These are phyloP conservation scores for Hippocampus comes DNA, from an alignment of 2,113 vertebrate species.

Conservation along the genomic window DNA sequence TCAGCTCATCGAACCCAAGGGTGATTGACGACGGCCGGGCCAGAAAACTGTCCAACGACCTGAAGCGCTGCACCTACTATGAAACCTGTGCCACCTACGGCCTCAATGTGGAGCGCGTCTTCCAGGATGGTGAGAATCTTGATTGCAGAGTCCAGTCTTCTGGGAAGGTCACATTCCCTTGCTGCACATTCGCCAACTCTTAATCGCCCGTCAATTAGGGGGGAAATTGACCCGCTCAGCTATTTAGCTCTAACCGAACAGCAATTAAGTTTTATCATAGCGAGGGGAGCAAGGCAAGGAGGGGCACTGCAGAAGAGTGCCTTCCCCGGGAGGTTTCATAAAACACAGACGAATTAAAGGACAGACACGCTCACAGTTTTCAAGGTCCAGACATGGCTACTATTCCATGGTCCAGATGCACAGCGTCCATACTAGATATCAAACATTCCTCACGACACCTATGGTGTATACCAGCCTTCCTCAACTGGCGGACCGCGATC, in stretches of 20 bases:
- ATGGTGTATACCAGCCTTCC: background rate
- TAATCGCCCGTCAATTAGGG: constrained; percentile 68
- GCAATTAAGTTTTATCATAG: constrained; percentile 62
- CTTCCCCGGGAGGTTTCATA: constrained; percentile 31
- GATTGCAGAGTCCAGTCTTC: constrained; percentile 24
- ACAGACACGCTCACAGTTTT: constrained; percentile 10
- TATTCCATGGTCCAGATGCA: background rate
- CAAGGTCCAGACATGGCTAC: constrained; percentile 18
- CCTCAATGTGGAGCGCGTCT: constrained; percentile 95
- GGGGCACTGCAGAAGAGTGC: constrained; percentile 11
- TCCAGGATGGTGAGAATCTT: constrained; percentile 85
- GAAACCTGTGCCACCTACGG: constrained; percentile 97
- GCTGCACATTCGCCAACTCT: constrained; percentile 36
- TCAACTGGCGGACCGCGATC: no score
- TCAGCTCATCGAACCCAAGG: constrained; percentile 87
- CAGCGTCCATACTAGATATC: background rate
- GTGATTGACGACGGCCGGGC: constrained; percentile 90
- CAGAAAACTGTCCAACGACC: constrained; percentile 88
- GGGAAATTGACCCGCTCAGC: constrained; percentile 59
- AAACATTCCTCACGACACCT: background rate
- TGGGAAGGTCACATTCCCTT: constrained; percentile 64
- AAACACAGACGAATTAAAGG: constrained; percentile 33
- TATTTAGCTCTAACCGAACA: constrained; percentile 45
- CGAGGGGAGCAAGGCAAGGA: background rate
- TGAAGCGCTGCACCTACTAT: constrained; percentile 96